Conservation (phyloP, 2,797 vertebrate species). For the Poeciliopsis turneri region DNA sequence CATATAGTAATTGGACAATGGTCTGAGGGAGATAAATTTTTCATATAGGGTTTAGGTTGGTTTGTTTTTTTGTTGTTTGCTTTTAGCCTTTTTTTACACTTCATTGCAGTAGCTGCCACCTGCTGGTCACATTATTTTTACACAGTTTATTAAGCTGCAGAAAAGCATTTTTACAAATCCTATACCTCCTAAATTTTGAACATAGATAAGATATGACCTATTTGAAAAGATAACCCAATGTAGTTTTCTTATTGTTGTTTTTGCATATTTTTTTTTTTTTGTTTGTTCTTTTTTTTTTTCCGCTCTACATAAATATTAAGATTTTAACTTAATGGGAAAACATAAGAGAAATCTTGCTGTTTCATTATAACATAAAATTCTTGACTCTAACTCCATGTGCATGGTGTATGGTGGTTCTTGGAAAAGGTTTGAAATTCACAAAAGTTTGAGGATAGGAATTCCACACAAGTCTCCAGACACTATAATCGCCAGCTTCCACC, state of each 20-base stretch:
- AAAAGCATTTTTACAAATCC: neutral
- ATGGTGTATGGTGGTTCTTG: constrained; percentile 18
- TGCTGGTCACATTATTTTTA: constrained; percentile 22
- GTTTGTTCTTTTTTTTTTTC: neutral
- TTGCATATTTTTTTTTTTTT: neutral
- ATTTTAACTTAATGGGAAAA: neutral
- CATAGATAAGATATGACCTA: neutral
- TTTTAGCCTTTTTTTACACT: neutral
- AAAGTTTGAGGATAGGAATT: constrained; percentile 19
- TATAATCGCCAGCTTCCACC: constrained; percentile 14
- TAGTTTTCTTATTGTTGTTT: neutral
- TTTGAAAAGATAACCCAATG: neutral
- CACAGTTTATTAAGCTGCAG: neutral
- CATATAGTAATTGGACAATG: neutral
- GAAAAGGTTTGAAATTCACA: constrained; percentile 23
- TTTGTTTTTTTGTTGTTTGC: neutral
- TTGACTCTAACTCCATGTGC: neutral
- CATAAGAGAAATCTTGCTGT: neutral
- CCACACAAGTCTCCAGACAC: constrained; percentile 25
- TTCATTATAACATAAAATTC: constrained; percentile 14
- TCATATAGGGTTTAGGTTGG: neutral
- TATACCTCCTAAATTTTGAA: neutral
- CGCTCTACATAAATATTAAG: neutral
- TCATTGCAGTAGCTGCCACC: neutral
- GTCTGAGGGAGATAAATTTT: neutral